Base-by-base conservation (phyloP, 2,113 vertebrate species). In the Madoqua kirkii region DNA sequence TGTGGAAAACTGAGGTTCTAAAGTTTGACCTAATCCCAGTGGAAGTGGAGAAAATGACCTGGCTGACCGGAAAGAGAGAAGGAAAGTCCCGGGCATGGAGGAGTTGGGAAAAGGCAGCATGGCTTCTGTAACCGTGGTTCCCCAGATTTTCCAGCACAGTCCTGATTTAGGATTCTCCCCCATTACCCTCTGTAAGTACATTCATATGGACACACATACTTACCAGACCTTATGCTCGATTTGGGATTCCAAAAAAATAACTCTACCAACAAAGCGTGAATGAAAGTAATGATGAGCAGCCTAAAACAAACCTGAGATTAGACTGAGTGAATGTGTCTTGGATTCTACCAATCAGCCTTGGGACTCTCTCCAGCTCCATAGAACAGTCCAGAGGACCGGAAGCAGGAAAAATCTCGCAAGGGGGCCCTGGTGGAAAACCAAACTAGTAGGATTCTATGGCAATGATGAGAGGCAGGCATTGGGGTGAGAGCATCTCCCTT, bases 101-200 rank as follows among this genome's bases (percentile, higher is more conserved):
- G 31, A 55, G 10, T 1, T 29, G 25, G 23, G 31, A 14, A 64
- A 43, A 7, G 3, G 1, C 6, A 27, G 4, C 45, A 0, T 6
- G 59, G 45, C 12, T 60, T 91, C 57, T 0, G 3, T 3, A 59
- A 48, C 17, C 11, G 5, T 2, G 36, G 33, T 31, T 48, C 43
- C 12, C 54, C 48, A 57, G 60, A 62, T 55, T 71, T 91, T 13
- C 62, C n/a, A 50, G 40, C 27, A 21, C 52, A 81, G 60, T 25
- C 64, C 19, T 78, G 43, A 29, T 5, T 87, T 40, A 7, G n/a
- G 15, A 50, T 82, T 23, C n/a, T 87, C 29, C 90, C 23, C 62
- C 12, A 6, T 31, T 36, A 57, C 16, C 45, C 5, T 60, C 15
- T 7, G 13, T 83, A 59, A 86, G 25, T 3, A 71, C 25, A 45